Percentiles rank a stretch among this genome's conserved stretches.
Evolutionary conservation across 1,140 invertebrate species (phyloP).

Genomic region (Camponotus vicinus): DNA sequence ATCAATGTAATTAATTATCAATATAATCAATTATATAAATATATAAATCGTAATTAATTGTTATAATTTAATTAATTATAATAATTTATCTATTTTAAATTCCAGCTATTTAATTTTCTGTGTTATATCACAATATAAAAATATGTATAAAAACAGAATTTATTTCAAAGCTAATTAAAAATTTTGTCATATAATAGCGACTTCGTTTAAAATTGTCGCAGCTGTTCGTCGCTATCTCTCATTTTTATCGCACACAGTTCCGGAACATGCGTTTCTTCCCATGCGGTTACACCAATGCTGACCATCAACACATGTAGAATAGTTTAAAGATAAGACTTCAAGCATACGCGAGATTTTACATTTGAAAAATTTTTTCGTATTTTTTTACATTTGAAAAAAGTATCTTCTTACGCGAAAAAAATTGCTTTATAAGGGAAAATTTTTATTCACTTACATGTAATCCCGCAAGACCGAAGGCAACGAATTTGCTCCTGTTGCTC

Average conservation of each 20-base stretch:
- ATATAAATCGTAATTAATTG: not conserved
- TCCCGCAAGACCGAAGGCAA: constrained; percentile 93
- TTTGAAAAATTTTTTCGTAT: no score
- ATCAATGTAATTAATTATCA: not conserved
- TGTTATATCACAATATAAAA: not conserved
- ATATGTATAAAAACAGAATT: not conserved
- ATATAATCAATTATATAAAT: not conserved
- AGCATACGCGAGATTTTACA: not conserved
- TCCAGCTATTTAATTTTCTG: not conserved
- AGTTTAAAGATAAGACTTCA: not conserved
- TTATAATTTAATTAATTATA: not conserved
- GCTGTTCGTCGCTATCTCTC: constrained; percentile 62
- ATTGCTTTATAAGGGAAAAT: not conserved
- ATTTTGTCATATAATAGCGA: not conserved
- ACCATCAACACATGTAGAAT: not conserved
- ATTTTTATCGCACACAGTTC: constrained; percentile 67
- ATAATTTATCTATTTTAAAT: not conserved
- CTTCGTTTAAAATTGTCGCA: constrained; percentile 36
- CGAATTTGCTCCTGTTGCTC: constrained; percentile 94
- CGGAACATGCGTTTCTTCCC: constrained; percentile 49
- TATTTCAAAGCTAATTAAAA: constrained; percentile 15
- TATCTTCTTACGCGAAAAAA: not conserved
- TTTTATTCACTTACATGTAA: constrained; percentile 90
- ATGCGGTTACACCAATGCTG: constrained; percentile 29
- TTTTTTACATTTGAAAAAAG: not conserved